Percentiles rank a stretch among this genome's conserved stretches.
phyloP scores from a whole-genome alignment of 2,888 invertebrate genomes.

The Drosophila bunnanda region DNA sequence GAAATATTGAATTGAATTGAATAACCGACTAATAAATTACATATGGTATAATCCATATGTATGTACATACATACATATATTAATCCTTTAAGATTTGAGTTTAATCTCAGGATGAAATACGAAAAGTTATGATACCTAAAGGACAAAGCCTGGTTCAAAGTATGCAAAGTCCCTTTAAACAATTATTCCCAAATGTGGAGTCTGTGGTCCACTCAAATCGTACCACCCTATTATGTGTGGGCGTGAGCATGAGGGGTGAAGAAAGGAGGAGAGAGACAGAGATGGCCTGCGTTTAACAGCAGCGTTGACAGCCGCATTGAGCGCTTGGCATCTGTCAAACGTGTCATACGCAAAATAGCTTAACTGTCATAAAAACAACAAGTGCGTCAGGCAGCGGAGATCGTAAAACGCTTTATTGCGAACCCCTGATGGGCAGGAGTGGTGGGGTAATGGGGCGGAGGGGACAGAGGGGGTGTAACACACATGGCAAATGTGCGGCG shows the following conservation, averaged over 20 bases:
- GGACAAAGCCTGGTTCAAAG: not conserved
- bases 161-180: not conserved
- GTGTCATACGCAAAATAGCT: conserved; percentile 80
- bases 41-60: no score
- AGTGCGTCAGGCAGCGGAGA: conserved; percentile 45
- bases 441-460: conserved; percentile 16
- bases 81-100: not conserved
- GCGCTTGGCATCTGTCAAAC: conserved; percentile 75
- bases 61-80: no score
- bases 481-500: conserved; percentile 66
- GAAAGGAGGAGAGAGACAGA: not conserved
- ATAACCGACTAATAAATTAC: no score
- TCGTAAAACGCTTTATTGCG: conserved; percentile 78
- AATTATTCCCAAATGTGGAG: not conserved
- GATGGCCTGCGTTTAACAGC: conserved; percentile 63
- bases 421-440: conserved; percentile 23
- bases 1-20: no score
- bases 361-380: conserved; percentile 78
- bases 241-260: not conserved
- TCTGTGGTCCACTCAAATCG: conserved; percentile 8
- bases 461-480: conserved; percentile 12
- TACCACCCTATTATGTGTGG: conserved; percentile 1
- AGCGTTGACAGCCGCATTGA: conserved; percentile 65
- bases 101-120: not conserved
- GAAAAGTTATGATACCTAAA: not conserved